phyloP scores from a whole-genome alignment of 2,888 invertebrate genomes.

The Tenthredo notha region DNA sequence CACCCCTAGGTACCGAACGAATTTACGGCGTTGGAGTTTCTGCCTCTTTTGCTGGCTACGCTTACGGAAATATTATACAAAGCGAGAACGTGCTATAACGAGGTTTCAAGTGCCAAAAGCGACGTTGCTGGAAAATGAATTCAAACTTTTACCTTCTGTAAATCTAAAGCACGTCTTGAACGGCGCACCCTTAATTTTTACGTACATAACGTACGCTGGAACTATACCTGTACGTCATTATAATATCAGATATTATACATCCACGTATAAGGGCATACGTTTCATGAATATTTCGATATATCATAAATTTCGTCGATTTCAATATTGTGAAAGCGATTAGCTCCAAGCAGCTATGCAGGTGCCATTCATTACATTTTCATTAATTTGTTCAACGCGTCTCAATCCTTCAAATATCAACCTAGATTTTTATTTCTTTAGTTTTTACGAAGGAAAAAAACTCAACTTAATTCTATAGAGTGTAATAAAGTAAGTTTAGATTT shows the following conservation, averaged over 20 bases:
- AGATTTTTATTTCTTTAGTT: neutral
- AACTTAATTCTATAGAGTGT: neutral
- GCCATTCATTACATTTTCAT: neutral
- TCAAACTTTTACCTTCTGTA: slow-evolving; percentile 24
- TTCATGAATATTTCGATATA: neutral
- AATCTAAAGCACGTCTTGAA: slow-evolving; percentile 26
- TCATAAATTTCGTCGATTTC: neutral
- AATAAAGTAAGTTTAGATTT: neutral
- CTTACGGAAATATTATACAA: slow-evolving; percentile 19
- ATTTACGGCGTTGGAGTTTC: slow-evolving; percentile 29
- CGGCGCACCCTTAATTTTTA: neutral
- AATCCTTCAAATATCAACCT: neutral
- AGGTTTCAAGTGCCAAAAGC: slow-evolving; percentile 33
- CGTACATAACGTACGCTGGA: neutral
- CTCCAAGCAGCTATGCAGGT: neutral
- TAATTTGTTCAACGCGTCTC: neutral
- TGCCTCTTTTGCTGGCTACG: slow-evolving; percentile 13
- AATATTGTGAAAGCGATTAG: neutral
- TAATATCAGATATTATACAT: neutral
- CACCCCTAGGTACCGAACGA: slow-evolving; percentile 16
- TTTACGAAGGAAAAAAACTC: neutral
- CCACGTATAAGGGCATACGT: neutral
- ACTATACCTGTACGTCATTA: neutral
- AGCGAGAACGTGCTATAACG: slow-evolving; percentile 28
- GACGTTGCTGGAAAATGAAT: slow-evolving; percentile 31